Evolutionary conservation across 2,797 vertebrate species (phyloP), one percentile per base, ranked within the genome.

Genomic region (Prunella strophiata): DNA sequence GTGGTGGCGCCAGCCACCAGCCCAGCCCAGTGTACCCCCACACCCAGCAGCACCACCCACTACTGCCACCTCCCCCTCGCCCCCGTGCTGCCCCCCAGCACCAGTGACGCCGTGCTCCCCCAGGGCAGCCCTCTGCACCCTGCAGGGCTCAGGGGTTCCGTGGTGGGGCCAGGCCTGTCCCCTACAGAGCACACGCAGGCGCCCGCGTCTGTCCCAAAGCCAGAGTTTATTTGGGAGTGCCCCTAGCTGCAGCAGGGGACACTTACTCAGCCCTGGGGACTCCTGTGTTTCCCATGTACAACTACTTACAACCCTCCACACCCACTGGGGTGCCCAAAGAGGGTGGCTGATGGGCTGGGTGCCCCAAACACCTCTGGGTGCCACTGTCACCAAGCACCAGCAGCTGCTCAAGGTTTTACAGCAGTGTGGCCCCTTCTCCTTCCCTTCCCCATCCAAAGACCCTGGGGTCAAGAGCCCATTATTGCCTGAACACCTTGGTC

Each of bases 201-300:
- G 3, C 86, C 88, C 0, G 0, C 0, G 0, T 59, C 72, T 26
- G 4, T 94, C 95, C 92, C 81, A 92, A 92, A 89, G 81, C 4
- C 89, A 92, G 59, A 5, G 13, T 94, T 96, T 96, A 96, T 94
- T 95, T 66, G 70, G 71, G 68, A 30, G 74, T 52, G n/a, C 9
- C 47, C 68, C 27, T 2, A 1, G 32, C 66, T 34, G 48, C 5
- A 7, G 36, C 0, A 16, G 8, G 7, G 30, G 32, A 1, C 88
- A 61, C 27, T 51, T 10, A 5, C 55, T 61, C 0, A 22, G 72
- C 68, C 68, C 72, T 20, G 1, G 2, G 13, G 5, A 1, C 19
- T 50, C 43, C 51, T 75, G 42, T 2, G 3, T 36, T 89, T 16
- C 74, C 81, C 67, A 68, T 4, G 40, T 58, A 82, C 87, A 95